A percentile compares a stretch with the other conserved stretches of the same genome.
Evolutionary conservation across 2,888 invertebrate species (phyloP).

Genomic region (Agriotes lineatus): DNA sequence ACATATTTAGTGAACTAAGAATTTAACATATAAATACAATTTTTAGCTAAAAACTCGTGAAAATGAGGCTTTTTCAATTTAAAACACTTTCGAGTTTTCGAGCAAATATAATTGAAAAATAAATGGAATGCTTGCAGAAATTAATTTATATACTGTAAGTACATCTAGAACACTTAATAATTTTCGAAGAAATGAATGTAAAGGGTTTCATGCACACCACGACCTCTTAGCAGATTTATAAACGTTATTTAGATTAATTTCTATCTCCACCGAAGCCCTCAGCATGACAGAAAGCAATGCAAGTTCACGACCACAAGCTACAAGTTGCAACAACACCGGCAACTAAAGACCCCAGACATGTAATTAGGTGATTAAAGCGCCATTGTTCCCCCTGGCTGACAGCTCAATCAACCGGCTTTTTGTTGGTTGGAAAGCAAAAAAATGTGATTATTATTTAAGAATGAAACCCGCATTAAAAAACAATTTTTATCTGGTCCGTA

Average conservation of each 20-base stretch:
- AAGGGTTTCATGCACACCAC: neutral
- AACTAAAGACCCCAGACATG: slow-evolving; percentile 63
- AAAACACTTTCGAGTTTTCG: too few relatives aligned
- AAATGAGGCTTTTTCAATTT: too few relatives aligned
- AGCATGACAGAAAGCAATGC: slow-evolving; percentile 28
- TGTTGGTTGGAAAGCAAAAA: slow-evolving; percentile 59
- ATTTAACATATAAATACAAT: too few relatives aligned
- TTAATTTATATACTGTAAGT: too few relatives aligned
- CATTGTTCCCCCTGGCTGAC: slow-evolving; percentile 65
- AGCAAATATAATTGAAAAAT: too few relatives aligned
- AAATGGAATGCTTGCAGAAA: too few relatives aligned
- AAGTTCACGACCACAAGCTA: slow-evolving; percentile 49
- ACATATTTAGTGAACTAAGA: too few relatives aligned
- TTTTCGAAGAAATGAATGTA: neutral
- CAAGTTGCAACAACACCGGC: slow-evolving; percentile 59
- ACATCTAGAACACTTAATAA: neutral
- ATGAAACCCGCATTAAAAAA: slow-evolving; percentile 64
- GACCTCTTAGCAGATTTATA: neutral
- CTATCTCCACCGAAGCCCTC: slow-evolving; percentile 16
- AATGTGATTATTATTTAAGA: slow-evolving; percentile 62
- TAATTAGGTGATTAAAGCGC: slow-evolving; percentile 66
- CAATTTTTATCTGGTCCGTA: slow-evolving; percentile 61
- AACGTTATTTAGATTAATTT: slow-evolving; percentile 29
- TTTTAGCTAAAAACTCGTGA: too few relatives aligned
- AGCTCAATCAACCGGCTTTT: slow-evolving; percentile 65